Conservation (phyloP, 2,888 invertebrate genomes). For the Parnassius glacialis region DNA sequence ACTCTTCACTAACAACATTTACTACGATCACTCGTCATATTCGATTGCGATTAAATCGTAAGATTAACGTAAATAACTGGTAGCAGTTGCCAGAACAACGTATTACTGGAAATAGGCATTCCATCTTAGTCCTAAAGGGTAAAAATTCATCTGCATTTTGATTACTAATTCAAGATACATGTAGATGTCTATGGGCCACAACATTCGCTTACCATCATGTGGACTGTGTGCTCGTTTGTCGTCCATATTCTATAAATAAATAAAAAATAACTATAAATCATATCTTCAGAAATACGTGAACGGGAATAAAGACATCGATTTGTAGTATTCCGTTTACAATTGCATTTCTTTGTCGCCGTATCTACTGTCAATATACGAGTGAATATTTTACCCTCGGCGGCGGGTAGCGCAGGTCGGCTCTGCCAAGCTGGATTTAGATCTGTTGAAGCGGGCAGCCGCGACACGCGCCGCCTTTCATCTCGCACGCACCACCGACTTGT, state of each 20-base stretch:
- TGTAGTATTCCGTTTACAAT: background rate
- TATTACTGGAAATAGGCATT: no score
- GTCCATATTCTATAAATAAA: no score
- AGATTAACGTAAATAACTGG: conserved; percentile 9
- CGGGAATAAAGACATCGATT: background rate
- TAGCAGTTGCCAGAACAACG: conserved; percentile 9
- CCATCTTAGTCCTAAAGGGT: no score
- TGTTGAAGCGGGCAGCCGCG: background rate
- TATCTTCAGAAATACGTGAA: no score
- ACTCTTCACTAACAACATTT: background rate
- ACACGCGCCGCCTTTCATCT: background rate
- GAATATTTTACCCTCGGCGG: background rate
- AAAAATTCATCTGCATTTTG: no score
- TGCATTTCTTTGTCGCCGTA: background rate
- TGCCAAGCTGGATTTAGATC: conserved; percentile 21
- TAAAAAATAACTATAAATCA: no score
- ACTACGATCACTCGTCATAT: background rate
- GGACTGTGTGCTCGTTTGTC: no score
- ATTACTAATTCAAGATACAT: no score
- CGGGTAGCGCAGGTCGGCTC: conserved; percentile 2
- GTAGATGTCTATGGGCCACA: no score
- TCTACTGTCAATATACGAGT: background rate
- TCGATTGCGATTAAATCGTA: conserved; percentile 1
- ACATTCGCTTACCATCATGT: no score
- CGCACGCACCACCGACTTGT: background rate